phyloP scores from a whole-genome alignment of 1,140 invertebrate genomes.

The Pogonomyrmex barbatus region DNA sequence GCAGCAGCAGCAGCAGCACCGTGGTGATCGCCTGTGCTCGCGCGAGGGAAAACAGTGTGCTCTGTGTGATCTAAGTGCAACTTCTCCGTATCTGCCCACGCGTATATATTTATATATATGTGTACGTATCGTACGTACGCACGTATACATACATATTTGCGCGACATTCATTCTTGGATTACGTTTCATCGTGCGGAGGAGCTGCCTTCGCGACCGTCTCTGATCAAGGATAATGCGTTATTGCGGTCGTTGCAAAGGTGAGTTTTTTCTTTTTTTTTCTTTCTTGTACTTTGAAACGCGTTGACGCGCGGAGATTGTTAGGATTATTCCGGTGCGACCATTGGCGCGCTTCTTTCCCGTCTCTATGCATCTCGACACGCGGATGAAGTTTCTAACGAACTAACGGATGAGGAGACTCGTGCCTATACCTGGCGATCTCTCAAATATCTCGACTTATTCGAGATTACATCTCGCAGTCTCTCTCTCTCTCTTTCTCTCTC shows the following conservation, averaged over 20 bases:
- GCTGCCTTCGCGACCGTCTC: conserved; percentile 6
- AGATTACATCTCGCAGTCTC: neutral
- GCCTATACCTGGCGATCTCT: neutral
- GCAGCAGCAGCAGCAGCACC: conserved; percentile 41
- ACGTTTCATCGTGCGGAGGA: conserved; percentile 42
- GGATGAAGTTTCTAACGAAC: neutral
- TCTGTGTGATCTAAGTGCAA: conserved; percentile 69
- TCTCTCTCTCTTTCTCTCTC: neutral
- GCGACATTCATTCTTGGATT: conserved; percentile 65
- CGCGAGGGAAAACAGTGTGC: conserved; percentile 65
- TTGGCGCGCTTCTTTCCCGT: neutral
- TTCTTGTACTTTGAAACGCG: neutral
- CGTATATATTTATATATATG: neutral
- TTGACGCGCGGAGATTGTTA: neutral
- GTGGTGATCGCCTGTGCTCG: conserved; percentile 45
- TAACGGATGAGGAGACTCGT: neutral
- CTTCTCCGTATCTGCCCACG: conserved; percentile 6
- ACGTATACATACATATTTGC: conserved; percentile 18
- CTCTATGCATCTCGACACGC: neutral
- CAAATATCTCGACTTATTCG: neutral
- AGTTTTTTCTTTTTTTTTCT: conserved; percentile 1
- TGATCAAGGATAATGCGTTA: conserved; percentile 64
- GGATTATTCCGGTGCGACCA: neutral
- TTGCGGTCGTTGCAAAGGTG: conserved; percentile 51
- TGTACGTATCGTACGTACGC: neutral